These are phyloP conservation scores for Panagrolaimus sp. DNA, from an alignment of 1,140 invertebrate genomes.

Conservation along the genomic window DNA sequence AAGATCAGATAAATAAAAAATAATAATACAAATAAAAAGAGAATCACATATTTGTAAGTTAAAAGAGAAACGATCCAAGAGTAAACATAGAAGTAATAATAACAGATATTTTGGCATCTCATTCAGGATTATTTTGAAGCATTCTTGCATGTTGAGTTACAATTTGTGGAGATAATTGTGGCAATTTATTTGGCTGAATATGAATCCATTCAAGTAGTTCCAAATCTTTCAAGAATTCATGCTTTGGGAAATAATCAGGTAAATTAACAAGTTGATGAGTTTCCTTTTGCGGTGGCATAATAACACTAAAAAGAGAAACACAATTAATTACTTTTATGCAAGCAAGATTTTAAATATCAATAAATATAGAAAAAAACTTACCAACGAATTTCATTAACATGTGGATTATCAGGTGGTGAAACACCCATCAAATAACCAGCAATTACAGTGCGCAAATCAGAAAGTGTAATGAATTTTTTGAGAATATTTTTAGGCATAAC, in stretches of 20 bases:
- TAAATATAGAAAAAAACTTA: too few relatives aligned
- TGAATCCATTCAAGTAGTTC: constrained; percentile 81
- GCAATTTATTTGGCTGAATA: constrained; percentile 97
- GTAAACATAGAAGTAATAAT: constrained; percentile 97
- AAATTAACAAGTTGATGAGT: constrained; percentile 96
- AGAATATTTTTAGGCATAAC: constrained; percentile 96
- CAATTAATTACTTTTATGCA: too few relatives aligned
- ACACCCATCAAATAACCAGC: constrained; percentile 91
- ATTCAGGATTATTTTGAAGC: constrained; percentile 86
- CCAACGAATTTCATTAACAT: constrained; percentile 96
- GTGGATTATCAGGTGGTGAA: constrained; percentile 92
- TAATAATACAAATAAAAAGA: too few relatives aligned
- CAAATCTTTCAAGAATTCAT: constrained; percentile 83
- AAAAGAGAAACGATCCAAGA: constrained; percentile 91
- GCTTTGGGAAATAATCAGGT: constrained; percentile 78
- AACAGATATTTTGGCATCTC: constrained; percentile 99
- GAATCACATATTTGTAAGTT: constrained; percentile 91
- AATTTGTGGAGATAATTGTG: constrained; percentile 94
- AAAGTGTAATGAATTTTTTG: constrained; percentile 98
- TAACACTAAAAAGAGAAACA: constrained; percentile 69
- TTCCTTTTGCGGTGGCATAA: constrained; percentile 96
- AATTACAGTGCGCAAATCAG: constrained; percentile 89
- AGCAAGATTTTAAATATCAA: too few relatives aligned
- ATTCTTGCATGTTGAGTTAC: constrained; percentile 86
- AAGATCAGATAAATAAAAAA: too few relatives aligned